These are phyloP conservation scores for Rhizoglyphus robini DNA, from an alignment of 1,140 invertebrate species.

Conservation along the genomic window DNA sequence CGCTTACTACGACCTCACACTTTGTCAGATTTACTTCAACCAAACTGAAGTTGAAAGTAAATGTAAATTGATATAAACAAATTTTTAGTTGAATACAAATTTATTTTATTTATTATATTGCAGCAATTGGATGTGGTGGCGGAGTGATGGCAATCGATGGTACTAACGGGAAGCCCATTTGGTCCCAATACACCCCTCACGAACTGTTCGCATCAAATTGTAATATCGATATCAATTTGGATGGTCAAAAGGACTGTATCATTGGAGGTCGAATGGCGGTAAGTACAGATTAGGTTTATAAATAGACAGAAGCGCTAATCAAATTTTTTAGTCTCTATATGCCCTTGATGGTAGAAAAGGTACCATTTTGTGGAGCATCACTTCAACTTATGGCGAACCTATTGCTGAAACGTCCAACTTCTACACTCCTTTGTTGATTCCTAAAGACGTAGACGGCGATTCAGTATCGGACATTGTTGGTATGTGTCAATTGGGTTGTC, in stretches of 20 bases:
- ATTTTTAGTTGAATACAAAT: neutral
- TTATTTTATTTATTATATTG: no score
- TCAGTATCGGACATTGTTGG: slow-evolving; percentile 50
- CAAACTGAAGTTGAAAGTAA: slow-evolving; percentile 37
- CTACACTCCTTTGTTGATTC: slow-evolving; percentile 52
- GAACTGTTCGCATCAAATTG: slow-evolving; percentile 62
- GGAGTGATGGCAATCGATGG: slow-evolving; percentile 63
- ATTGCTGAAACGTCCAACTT: slow-evolving; percentile 32
- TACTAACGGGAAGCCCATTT: slow-evolving; percentile 51
- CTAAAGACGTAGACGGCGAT: slow-evolving; percentile 53
- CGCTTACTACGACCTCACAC: slow-evolving; percentile 34
- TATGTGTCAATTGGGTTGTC: neutral
- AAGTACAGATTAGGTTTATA: no score
- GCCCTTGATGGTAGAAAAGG: slow-evolving; percentile 17
- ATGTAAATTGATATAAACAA: no score
- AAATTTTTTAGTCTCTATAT: slow-evolving; percentile 12
- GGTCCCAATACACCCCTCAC: slow-evolving; percentile 57
- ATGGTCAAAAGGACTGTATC: slow-evolving; percentile 56
- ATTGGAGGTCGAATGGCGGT: slow-evolving; percentile 42
- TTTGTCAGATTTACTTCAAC: slow-evolving; percentile 52
- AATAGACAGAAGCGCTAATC: neutral
- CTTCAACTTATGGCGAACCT: slow-evolving; percentile 11
- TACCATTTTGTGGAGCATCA: slow-evolving; percentile 14
- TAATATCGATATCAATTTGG: slow-evolving; percentile 52
- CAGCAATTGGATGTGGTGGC: slow-evolving; percentile 48